These are phyloP conservation scores for Parnassius glacialis DNA, from an alignment of 2,888 invertebrate genomes.

Conservation along the genomic window DNA sequence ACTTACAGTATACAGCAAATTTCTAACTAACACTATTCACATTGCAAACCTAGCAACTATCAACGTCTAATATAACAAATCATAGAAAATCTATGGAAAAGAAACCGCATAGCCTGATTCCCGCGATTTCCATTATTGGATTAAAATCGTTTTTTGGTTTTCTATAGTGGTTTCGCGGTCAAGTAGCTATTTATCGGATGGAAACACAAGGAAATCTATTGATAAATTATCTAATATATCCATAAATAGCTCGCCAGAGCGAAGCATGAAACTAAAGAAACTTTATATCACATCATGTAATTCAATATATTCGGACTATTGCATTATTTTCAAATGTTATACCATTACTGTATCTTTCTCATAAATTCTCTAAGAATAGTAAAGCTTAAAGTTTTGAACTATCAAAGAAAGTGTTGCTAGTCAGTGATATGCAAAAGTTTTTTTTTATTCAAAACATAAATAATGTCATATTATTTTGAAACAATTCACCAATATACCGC, in stretches of 20 bases:
- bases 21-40: slow-evolving; percentile 46
- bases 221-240: slow-evolving; percentile 54
- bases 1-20: slow-evolving; percentile 52
- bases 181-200: slow-evolving; percentile 67
- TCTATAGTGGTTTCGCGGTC: slow-evolving; percentile 73
- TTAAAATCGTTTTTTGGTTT: slow-evolving; percentile 72
- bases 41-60: slow-evolving; percentile 59
- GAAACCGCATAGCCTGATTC: slow-evolving; percentile 70
- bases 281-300: slow-evolving; percentile 32
- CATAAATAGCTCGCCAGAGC: slow-evolving; percentile 55
- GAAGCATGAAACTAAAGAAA: slow-evolving; percentile 45
- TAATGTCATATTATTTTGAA: background rate
- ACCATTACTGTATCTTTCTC: too few relatives aligned
- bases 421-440: too few relatives aligned
- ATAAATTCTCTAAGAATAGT: too few relatives aligned
- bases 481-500: slow-evolving; percentile 1
- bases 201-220: slow-evolving; percentile 73
- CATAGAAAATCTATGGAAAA: slow-evolving; percentile 67
- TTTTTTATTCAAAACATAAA: too few relatives aligned
- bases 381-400: too few relatives aligned
- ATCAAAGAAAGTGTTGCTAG: too few relatives aligned
- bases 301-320: slow-evolving; percentile 3
- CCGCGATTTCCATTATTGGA: slow-evolving; percentile 67
- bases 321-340: too few relatives aligned
- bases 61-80: slow-evolving; percentile 70